These are phyloP conservation scores for Hydrotaea diabolus DNA, from an alignment of 2,888 invertebrate genomes.

Conservation along the genomic window DNA sequence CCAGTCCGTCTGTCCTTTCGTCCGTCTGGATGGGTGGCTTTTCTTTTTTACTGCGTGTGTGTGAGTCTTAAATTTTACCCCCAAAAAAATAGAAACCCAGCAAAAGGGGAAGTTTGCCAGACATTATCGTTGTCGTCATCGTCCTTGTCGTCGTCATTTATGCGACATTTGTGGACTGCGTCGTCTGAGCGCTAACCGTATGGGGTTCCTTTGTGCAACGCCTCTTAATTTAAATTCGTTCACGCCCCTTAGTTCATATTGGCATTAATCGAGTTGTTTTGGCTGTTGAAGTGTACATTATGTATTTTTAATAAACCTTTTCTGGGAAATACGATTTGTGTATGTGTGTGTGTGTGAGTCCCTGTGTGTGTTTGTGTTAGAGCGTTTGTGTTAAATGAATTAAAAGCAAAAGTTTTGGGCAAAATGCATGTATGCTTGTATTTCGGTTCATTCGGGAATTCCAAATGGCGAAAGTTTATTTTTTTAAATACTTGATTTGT, in stretches of 20 bases:
- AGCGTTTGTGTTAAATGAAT: constrained; percentile 2
- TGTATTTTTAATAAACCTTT: constrained; percentile 66
- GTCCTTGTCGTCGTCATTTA: constrained; percentile 50
- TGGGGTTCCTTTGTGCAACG: constrained; percentile 66
- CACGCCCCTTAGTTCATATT: constrained; percentile 65
- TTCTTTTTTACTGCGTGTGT: constrained; percentile 39
- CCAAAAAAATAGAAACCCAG: constrained; percentile 19
- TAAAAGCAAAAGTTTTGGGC: constrained; percentile 26
- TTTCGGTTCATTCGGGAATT: background rate
- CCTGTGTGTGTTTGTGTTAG: background rate
- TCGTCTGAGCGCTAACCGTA: constrained; percentile 55
- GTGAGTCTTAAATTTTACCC: constrained; percentile 12
- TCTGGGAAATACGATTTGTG: background rate
- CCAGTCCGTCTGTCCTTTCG: constrained; percentile 16
- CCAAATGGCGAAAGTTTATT: constrained; percentile 16
- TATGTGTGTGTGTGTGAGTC: background rate
- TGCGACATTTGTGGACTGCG: constrained; percentile 65
- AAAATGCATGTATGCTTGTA: background rate
- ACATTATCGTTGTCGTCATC: constrained; percentile 53
- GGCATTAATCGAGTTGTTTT: constrained; percentile 61
- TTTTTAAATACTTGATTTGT: background rate
- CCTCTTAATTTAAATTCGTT: constrained; percentile 67
- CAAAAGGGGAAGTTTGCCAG: constrained; percentile 64
- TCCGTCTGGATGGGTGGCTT: background rate
- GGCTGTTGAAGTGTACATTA: constrained; percentile 55